These are phyloP conservation scores for Rhynchomys soricoides DNA, from an alignment of 2,113 vertebrate species.

Conservation along the genomic window DNA sequence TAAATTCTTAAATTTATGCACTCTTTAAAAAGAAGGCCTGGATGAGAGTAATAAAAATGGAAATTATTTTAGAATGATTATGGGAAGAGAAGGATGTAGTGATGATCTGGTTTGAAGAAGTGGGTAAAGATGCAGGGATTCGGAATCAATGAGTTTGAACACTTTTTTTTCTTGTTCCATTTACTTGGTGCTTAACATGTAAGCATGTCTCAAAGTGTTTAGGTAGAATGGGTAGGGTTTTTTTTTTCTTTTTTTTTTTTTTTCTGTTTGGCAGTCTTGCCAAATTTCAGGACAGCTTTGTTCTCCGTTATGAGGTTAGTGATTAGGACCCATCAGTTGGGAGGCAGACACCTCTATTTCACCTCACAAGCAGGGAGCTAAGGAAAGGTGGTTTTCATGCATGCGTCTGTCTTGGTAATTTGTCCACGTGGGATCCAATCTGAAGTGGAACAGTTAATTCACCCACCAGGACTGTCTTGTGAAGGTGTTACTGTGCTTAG, in stretches of 20 bases:
- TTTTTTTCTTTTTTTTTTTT: not conserved
- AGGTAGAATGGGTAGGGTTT: not conserved
- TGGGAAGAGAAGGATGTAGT: not conserved
- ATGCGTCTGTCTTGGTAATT: not conserved
- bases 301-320: not conserved
- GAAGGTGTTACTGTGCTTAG: not conserved
- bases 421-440: not conserved
- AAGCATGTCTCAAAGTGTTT: not conserved
- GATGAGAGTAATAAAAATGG: conserved; percentile 57
- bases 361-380: not conserved
- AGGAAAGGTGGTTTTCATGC: not conserved
- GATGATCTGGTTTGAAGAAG: not conserved
- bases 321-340: not conserved
- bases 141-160: not conserved
- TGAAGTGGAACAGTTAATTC: not conserved
- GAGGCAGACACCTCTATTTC: not conserved
- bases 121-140: not conserved
- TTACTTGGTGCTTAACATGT: not conserved
- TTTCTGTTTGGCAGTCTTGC: not conserved
- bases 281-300: not conserved
- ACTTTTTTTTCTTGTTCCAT: not conserved
- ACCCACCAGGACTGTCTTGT: not conserved
- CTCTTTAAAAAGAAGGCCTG: conserved; percentile 61
- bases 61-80: conserved; percentile 60
- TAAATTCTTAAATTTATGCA: conserved; percentile 60